Evolutionary conservation across 2,888 invertebrate genomes (phyloP).

Genomic region (Ophraella communa): DNA sequence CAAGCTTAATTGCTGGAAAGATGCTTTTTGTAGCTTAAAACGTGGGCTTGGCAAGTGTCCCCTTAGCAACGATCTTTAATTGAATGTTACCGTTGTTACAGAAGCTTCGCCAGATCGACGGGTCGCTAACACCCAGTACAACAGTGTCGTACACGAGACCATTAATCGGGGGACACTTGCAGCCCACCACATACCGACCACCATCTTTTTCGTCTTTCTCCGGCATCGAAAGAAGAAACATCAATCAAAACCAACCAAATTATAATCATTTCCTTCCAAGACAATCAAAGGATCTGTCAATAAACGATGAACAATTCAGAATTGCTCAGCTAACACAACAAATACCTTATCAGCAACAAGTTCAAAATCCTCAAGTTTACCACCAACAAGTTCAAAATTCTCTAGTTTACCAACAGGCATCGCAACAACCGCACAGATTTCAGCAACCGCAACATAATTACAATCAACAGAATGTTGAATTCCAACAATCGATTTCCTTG

Average conservation of each 20-base stretch:
- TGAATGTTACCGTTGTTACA: constrained; percentile 50
- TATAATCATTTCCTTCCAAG: neutral
- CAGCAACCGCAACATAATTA: constrained; percentile 1
- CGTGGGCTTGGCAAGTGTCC: constrained; percentile 34
- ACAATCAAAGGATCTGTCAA: constrained; percentile 16
- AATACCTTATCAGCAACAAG: neutral
- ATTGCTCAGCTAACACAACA: constrained; percentile 17
- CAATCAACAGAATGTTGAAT: constrained; percentile 26
- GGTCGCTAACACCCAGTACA: constrained; percentile 41
- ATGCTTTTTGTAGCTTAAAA: neutral
- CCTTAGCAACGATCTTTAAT: constrained; percentile 29
- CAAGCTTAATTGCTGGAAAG: neutral
- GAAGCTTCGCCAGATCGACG: constrained; percentile 57
- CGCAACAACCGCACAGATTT: constrained; percentile 32
- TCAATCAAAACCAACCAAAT: constrained; percentile 34
- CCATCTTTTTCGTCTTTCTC: constrained; percentile 40
- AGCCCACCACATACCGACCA: constrained; percentile 60
- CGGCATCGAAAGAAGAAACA: constrained; percentile 35
- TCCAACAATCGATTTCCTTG: constrained; percentile 11
- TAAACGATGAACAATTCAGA: constrained; percentile 8
- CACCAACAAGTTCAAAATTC: constrained; percentile 14
- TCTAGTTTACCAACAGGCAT: constrained; percentile 35
- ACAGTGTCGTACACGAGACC: constrained; percentile 45
- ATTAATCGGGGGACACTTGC: constrained; percentile 56
- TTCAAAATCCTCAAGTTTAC: constrained; percentile 19